Evolutionary conservation across 2,797 vertebrate genomes (phyloP).

Genomic region (Coendou prehensilis): DNA sequence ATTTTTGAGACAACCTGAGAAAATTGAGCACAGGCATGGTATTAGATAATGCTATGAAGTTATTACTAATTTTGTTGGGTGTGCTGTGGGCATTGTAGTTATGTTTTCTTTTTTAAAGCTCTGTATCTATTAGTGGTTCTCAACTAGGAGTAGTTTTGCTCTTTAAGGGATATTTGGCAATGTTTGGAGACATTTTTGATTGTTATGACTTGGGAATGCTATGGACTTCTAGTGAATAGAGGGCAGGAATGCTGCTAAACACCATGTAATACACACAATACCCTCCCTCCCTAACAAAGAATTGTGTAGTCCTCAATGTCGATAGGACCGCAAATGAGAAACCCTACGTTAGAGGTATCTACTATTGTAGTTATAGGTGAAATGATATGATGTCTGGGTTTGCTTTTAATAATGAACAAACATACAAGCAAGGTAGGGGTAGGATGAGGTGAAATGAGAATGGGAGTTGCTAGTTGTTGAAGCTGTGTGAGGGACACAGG

Average conservation of each 20-base stretch:
- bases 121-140: background rate
- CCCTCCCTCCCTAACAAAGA: background rate
- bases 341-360: background rate
- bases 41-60: background rate
- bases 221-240: background rate
- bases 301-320: background rate
- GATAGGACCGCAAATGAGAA: background rate
- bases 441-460: background rate
- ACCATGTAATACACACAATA: background rate
- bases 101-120: background rate
- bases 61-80: background rate
- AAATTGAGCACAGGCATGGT: background rate
- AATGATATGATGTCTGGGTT: background rate
- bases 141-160: background rate
- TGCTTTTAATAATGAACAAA: constrained; percentile 36
- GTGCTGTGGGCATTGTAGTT: background rate
- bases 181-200: background rate
- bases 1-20: background rate
- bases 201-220: background rate
- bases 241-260: background rate
- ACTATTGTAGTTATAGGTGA: background rate
- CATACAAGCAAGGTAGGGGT: background rate
- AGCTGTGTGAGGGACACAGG: background rate
- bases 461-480: background rate
- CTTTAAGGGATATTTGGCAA: background rate